Base-by-base conservation (phyloP, 2,888 invertebrate genomes). In the Pseudococcus jackbeardsleyi region DNA sequence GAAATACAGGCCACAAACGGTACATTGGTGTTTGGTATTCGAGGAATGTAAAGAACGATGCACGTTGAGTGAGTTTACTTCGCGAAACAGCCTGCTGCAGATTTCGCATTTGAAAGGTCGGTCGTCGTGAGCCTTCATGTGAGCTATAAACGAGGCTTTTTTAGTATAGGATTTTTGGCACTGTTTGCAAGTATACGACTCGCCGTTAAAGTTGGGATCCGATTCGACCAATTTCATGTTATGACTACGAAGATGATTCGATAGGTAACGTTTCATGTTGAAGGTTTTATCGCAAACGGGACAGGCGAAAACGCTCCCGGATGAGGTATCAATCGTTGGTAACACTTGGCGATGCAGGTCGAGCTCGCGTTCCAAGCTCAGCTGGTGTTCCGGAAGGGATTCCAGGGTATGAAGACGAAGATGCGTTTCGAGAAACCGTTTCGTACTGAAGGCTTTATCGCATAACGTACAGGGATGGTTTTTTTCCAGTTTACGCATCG, bases 271-370 rank as follows among this genome's bases (percentile, higher is more conserved):
- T 39, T 64, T 54, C 85, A 54, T 54, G 59, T 85, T 39, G 64
- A 85, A 85, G 59, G 59, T 85, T 42, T 85, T 85, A 7, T 85
- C 85, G 85, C 85, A 85, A 19, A 59, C 54, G 11, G 64, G 64
- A 19, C 85, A 85, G 3, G 39, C 64, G 42, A 59, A 85, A 11
- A 39, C 2, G 19, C 48, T 48, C 19, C n/a, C 42, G 46, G 84
- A 48, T 15, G 68, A 33, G 12, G 72, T 8, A 33, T 72, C 72
- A 2, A 7, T 33, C n/a, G 39, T 8, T 4, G 79, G 46, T 46
- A 46, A 46, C 79, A 33, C 8, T 19, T 46, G 8, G 1, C 46
- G 26, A 17, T 46, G 46, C 46, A 46, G 19, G 12, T 19, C 79
- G 26, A 82, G 46, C n/a, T 82, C 79, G 12, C 79, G 79, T 46